Evolutionary conservation across 1,140 invertebrate genomes (phyloP).

Genomic region (Formica exsecta): DNA sequence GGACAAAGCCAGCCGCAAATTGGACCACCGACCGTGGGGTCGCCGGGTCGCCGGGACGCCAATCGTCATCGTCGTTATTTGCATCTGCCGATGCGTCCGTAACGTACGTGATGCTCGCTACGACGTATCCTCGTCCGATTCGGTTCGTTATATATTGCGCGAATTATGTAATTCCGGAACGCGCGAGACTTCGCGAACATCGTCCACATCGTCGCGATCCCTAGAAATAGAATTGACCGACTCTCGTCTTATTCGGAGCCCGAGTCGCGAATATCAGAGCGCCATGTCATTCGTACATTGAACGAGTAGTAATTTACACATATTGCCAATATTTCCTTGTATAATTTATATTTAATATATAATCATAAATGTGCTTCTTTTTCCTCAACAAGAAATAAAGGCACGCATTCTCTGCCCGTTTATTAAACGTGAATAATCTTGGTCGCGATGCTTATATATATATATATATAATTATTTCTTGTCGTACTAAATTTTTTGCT

Average conservation of each 20-base stretch:
- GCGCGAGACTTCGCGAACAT: conserved; percentile 10
- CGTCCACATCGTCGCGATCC: conserved; percentile 9
- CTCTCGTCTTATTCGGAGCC: conserved; percentile 64
- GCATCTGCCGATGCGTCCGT: conserved; percentile 75
- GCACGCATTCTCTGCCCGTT: neutral
- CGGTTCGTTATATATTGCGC: conserved; percentile 37
- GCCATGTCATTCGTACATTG: neutral
- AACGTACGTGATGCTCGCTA: conserved; percentile 26
- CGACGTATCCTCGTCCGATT: conserved; percentile 4
- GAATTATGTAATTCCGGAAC: conserved; percentile 54
- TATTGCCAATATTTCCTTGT: neutral
- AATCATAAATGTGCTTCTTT: conserved; percentile 6
- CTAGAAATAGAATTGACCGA: conserved; percentile 73
- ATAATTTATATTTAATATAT: neutral
- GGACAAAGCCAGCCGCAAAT: conserved; percentile 82
- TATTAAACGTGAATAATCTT: conserved; percentile 18
- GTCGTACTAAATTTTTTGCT: conserved; percentile 26
- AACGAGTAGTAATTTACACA: conserved; percentile 6
- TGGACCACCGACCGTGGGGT: conserved; percentile 79
- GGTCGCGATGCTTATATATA: conserved; percentile 2
- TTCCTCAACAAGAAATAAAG: neutral
- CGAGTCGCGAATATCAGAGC: neutral
- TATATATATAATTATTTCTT: conserved; percentile 34
- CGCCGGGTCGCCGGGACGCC: conserved; percentile 76
- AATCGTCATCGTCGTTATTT: conserved; percentile 79